Evolutionary conservation across 2,113 vertebrate species (phyloP), one percentile per base, ranked within the genome.

Genomic region (Pelusios castaneus): DNA sequence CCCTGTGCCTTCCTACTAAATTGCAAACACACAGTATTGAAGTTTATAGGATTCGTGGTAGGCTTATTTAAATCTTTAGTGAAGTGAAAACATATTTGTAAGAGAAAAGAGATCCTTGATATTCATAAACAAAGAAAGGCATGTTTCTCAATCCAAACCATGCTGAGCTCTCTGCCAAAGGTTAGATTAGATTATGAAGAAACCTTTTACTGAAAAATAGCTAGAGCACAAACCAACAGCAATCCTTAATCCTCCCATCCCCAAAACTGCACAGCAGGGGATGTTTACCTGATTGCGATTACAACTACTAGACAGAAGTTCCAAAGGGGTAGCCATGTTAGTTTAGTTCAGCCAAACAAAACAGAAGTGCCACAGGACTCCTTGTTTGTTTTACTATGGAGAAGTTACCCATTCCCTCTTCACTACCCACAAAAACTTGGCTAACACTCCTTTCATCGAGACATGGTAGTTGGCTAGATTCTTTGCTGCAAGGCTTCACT

Each of bases 171-270:
- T 22, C 63, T 89, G 79, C 43, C 81, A 95, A 89, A 47, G n/a
- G 38, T 88, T 93, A 95, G 84, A 95, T 80, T 91, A 87, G 67
- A 83, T 94, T 3, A 25, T 45, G 83, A 95, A 16, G 60, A 5
- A 91, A 52, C 82, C 82, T 24, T 87, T 87, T 14, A 21, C 4
- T 9, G 17, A 76, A 38, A 86, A 81, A 55, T 81, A 89, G 8
- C 13, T 78, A 6, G 0, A 92, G 54, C 6, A 91, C 43, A 94
- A 92, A 86, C 16, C 31, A 67, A 38, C 8, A 95, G 8, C 27
- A 10, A 1, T 89, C n/a, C 29, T 8, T 41, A 84, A n/a, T 45
- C 55, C 24, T 92, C 34, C 58, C 54, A 86, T 2, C 6, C 16
- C 10, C 21, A 91, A 88, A 92, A 24, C 75, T 91, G 45, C n/a